Conservation (phyloP, 2,797 vertebrate species). For the Enteromius unitaeniatus region DNA sequence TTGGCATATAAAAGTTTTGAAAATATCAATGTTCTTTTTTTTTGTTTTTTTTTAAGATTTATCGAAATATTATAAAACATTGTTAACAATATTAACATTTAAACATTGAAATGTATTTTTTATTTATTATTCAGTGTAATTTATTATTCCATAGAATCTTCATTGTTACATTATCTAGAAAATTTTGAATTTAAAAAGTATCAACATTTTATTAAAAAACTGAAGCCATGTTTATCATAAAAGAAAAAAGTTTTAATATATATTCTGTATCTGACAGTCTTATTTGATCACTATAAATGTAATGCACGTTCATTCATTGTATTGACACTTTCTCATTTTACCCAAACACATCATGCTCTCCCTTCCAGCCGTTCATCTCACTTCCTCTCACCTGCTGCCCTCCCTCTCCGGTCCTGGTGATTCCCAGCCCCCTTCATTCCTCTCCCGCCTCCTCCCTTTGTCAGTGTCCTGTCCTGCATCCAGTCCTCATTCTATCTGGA, state of each 20-base stretch:
- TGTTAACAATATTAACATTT: neutral
- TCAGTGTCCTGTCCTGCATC: conserved; percentile 51
- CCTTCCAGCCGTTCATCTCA: conserved; percentile 37
- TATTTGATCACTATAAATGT: neutral
- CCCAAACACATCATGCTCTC: conserved; percentile 26
- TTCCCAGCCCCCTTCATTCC: conserved; percentile 33
- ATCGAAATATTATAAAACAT: neutral
- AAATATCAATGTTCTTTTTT: neutral
- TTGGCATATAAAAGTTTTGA: neutral
- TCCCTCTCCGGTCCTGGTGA: conserved; percentile 21
- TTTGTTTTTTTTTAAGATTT: neutral
- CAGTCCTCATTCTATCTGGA: conserved; percentile 48
- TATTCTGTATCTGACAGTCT: neutral
- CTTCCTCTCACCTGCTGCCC: conserved; percentile 39
- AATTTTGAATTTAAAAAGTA: neutral
- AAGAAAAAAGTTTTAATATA: neutral
- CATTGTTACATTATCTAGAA: neutral
- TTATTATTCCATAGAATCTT: neutral
- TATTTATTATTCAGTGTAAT: neutral
- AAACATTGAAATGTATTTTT: no score
- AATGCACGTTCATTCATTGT: neutral
- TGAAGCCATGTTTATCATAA: neutral
- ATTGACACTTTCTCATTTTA: neutral
- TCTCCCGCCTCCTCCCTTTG: conserved; percentile 33
- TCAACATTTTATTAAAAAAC: neutral